Conservation (phyloP, 2,888 invertebrate genomes). For the Mythimna loreyi region DNA sequence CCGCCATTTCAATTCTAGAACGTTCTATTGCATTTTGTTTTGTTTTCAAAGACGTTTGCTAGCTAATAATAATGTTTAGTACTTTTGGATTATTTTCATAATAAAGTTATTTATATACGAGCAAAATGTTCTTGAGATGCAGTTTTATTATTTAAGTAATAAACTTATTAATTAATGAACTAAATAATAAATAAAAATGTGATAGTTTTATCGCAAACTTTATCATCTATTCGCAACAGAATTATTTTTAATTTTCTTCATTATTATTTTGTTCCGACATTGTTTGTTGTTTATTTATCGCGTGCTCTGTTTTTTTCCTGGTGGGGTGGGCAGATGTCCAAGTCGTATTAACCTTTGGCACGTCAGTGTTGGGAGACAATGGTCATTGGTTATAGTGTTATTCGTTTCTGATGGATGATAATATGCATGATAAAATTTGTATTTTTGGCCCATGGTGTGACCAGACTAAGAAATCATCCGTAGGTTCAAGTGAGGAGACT, state of each 20-base stretch:
- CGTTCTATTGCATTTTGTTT: conserved; percentile 33
- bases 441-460: not conserved
- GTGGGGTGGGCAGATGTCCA: conserved; percentile 51
- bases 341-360: conserved; percentile 52
- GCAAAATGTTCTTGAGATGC: not conserved
- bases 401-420: conserved; percentile 10
- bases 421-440: conserved; percentile 6
- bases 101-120: conserved; percentile 37
- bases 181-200: conserved; percentile 26
- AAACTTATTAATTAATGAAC: not conserved
- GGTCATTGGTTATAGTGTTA: conserved; percentile 17
- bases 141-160: conserved; percentile 5
- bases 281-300: conserved; percentile 55
- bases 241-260: conserved; percentile 23
- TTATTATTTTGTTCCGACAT: conserved; percentile 19
- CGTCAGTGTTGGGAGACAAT: conserved; percentile 19
- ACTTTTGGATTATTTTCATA: conserved; percentile 35
- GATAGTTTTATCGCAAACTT: not conserved
- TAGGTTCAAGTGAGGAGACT: not conserved
- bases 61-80: conserved; percentile 4
- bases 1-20: conserved; percentile 8
- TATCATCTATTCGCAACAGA: conserved; percentile 6
- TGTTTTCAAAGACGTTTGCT: conserved; percentile 16
- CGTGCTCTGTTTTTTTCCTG: conserved; percentile 52
- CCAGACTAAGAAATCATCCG: too few species aligned